Conservation (phyloP, 1,140 invertebrate genomes). For the Saxidomus purpurata region DNA sequence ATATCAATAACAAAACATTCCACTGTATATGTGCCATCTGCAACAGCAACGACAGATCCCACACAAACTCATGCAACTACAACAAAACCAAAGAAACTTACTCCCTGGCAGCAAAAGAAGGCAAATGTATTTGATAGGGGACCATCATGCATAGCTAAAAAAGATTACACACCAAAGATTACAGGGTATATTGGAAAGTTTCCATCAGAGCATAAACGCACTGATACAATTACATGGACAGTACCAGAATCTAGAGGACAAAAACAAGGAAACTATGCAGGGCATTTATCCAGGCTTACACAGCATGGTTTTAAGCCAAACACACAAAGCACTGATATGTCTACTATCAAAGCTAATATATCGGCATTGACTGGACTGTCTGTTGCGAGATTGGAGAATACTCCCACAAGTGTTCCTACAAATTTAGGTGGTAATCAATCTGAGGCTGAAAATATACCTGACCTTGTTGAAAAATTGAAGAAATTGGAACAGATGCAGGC, state of each 20-base stretch:
- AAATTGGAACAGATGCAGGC: slow-evolving; percentile 20
- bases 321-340: neutral
- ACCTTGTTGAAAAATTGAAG: neutral
- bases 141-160: neutral
- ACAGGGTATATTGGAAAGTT: neutral
- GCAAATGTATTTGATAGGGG: neutral
- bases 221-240: neutral
- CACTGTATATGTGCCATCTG: neutral
- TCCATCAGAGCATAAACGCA: neutral
- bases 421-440: neutral
- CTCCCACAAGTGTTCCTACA: neutral
- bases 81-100: neutral
- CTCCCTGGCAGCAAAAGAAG: neutral
- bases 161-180: neutral
- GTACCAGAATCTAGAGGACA: neutral
- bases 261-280: neutral
- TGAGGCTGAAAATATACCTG: neutral
- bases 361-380: neutral
- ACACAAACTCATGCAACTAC: neutral
- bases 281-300: neutral
- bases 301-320: neutral
- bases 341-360: slow-evolving; percentile 26
- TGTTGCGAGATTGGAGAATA: neutral
- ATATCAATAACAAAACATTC: neutral
- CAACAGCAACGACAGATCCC: neutral